Conservation (phyloP, 2,888 invertebrate genomes). For the Gastracanthus pulcherrimus region DNA sequence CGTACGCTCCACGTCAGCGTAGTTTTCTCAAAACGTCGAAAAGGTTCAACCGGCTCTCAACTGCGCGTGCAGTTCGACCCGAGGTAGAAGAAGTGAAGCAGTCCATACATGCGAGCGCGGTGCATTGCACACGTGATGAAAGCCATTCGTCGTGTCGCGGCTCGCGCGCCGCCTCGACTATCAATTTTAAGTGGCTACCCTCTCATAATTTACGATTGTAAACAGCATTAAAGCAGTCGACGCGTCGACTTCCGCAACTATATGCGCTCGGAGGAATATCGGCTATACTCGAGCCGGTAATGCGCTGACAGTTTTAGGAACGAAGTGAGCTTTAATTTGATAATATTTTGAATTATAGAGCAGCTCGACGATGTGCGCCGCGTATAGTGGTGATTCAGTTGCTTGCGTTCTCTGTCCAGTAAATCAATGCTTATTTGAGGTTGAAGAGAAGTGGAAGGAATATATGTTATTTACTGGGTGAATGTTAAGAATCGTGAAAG, state of each 20-base stretch:
- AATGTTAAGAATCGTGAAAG: too few relatives aligned
- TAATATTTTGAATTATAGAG: conserved; percentile 37
- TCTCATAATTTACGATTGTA: conserved; percentile 51
- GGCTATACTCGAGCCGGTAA: background rate
- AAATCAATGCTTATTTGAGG: conserved; percentile 23
- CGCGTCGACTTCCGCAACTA: background rate
- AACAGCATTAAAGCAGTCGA: conserved; percentile 22
- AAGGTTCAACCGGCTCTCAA: background rate
- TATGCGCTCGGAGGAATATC: background rate
- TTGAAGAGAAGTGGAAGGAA: too few relatives aligned
- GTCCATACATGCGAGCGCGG: background rate
- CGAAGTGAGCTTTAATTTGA: conserved; percentile 3
- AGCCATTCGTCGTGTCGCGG: conserved; percentile 9
- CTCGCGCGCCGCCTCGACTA: conserved; percentile 10
- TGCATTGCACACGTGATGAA: conserved; percentile 17
- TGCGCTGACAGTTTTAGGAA: conserved; percentile 1
- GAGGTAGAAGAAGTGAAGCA: too few relatives aligned
- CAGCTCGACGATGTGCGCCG: background rate
- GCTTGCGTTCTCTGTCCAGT: background rate
- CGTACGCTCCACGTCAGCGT: background rate
- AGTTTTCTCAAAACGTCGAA: background rate
- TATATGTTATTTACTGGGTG: too few relatives aligned
- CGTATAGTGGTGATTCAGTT: too few relatives aligned
- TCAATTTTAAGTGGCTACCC: conserved; percentile 37
- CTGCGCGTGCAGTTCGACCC: background rate